Percentiles rank a stretch among this genome's conserved stretches.
phyloP scores from a whole-genome alignment of 2,888 invertebrate genomes.

The Parascotia fuliginaria region DNA sequence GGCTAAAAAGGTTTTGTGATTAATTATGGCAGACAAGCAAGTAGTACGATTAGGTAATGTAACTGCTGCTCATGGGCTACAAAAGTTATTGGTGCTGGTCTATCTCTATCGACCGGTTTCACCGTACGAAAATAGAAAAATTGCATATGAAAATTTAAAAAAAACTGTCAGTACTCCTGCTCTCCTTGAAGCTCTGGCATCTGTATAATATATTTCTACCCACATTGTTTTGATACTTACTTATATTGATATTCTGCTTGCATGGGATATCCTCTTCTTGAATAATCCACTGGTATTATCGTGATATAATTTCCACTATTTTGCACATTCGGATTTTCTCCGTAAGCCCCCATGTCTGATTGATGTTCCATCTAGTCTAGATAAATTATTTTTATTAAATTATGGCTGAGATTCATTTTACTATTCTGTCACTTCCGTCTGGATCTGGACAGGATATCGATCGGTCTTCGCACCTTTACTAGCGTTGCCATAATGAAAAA shows the following conservation, averaged over 20 bases:
- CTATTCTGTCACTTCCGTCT: constrained; percentile 24
- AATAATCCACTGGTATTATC: constrained; percentile 86
- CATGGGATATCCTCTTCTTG: constrained; percentile 83
- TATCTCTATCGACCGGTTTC: no score
- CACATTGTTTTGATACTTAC: constrained; percentile 59
- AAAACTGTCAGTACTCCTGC: no score
- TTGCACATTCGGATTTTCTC: constrained; percentile 78
- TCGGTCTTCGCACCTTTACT: constrained; percentile 63
- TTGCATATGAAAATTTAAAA: no score
- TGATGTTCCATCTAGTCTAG: constrained; percentile 78
- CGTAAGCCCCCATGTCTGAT: constrained; percentile 80
- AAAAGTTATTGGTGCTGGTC: no score
- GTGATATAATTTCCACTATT: constrained; percentile 85
- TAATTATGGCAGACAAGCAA: no score
- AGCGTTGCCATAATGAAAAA: constrained; percentile 55
- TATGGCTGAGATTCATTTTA: not conserved
- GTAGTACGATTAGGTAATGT: no score
- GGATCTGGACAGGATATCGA: constrained; percentile 67
- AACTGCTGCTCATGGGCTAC: no score
- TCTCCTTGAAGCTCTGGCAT: no score
- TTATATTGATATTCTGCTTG: constrained; percentile 87
- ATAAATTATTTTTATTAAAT: constrained; percentile 19
- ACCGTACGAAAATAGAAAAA: no score
- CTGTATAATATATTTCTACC: no score
- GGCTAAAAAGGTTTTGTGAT: no score